phyloP scores from a whole-genome alignment of 2,113 vertebrate species.

The Syrrhaptes paradoxus region DNA sequence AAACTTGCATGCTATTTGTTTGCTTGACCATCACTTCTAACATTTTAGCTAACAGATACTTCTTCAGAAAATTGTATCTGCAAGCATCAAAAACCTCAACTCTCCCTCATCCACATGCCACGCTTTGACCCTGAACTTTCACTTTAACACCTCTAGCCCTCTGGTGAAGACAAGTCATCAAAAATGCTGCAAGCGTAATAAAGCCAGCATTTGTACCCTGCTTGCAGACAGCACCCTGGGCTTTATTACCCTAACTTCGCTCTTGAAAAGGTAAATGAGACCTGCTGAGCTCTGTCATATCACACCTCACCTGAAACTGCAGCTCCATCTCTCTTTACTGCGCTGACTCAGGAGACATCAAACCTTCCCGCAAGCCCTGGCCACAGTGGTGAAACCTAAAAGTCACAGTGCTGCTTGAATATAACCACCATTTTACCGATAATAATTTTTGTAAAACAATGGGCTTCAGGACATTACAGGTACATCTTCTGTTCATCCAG shows the following conservation, averaged over 20 bases:
- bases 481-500: not conserved
- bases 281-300: rapidly evolving
- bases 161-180: not conserved
- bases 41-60: not conserved
- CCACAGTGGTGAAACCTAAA: not conserved
- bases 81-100: not conserved
- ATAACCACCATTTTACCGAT: rapidly evolving
- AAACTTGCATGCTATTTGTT: not conserved
- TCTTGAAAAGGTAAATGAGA: not conserved
- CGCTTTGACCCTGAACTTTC: not conserved
- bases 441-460: not conserved
- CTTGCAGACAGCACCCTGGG: not conserved
- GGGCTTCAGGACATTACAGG: not conserved
- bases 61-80: not conserved
- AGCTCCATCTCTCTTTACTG: not conserved
- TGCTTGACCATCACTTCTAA: not conserved
- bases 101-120: not conserved
- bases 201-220: not conserved
- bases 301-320: not conserved
- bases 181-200: not conserved
- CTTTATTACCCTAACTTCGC: not conserved
- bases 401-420: not conserved
- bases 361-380: not conserved
- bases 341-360: not conserved
- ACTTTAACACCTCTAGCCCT: not conserved